phyloP scores from a whole-genome alignment of 2,113 vertebrate genomes.

The Oxyura jamaicensis region DNA sequence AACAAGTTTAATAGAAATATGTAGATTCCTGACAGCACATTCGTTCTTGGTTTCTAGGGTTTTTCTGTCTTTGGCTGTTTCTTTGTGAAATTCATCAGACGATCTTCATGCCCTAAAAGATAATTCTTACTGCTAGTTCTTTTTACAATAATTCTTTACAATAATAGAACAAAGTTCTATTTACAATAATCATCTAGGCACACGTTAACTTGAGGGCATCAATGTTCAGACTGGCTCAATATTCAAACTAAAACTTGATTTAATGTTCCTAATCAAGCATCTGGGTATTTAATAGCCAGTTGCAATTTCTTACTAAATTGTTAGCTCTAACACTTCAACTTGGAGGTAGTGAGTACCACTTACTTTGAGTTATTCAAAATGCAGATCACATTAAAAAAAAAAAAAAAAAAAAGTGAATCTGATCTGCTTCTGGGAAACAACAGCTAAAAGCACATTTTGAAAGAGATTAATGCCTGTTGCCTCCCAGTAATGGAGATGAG shows the following conservation, averaged over 20 bases:
- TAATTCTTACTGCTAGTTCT: slow-evolving; percentile 5
- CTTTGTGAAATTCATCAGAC: neutral
- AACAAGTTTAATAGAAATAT: neutral
- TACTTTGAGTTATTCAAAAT: neutral
- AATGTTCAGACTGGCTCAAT: slow-evolving; percentile 14
- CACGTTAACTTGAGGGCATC: neutral
- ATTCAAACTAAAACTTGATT: neutral
- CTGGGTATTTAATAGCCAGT: neutral
- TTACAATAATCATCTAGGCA: slow-evolving; percentile 5
- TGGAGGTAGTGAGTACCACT: neutral
- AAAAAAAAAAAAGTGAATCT: neutral
- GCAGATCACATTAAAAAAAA: neutral
- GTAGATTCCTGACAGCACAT: neutral
- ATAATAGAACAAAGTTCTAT: neutral
- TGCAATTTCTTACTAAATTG: neutral
- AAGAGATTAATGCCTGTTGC: neutral
- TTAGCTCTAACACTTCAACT: neutral
- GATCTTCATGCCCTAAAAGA: neutral
- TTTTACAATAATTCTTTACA: neutral
- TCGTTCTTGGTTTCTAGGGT: neutral
- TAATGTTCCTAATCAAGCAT: slow-evolving; percentile 9
- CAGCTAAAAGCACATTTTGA: slow-evolving; percentile 16
- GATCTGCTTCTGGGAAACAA: slow-evolving; percentile 41
- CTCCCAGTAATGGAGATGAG: neutral
- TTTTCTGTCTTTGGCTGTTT: neutral